phyloP scores from a whole-genome alignment of 2,797 vertebrate genomes.

The Petrocephalus schoutedeni region DNA sequence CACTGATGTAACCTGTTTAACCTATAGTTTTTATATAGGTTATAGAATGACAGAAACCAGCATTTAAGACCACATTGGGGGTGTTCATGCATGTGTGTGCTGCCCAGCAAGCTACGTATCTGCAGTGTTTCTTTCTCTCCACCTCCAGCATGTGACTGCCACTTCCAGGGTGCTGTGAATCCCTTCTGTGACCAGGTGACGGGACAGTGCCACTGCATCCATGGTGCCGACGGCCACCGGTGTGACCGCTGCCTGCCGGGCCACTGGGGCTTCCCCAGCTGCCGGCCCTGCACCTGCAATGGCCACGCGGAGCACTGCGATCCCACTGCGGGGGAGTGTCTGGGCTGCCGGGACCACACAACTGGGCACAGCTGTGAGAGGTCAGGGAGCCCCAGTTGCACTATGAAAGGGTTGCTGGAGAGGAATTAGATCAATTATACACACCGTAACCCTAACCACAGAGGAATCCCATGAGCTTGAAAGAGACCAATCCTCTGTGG shows the following conservation, averaged over 20 bases:
- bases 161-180: conserved; percentile 72
- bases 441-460: not conserved
- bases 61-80: not conserved
- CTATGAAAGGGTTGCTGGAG: not conserved
- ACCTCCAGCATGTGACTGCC: conserved; percentile 75
- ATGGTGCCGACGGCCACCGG: conserved; percentile 71
- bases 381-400: conserved; percentile 45
- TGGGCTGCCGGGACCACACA: conserved; percentile 76
- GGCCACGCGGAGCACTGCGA: conserved; percentile 79
- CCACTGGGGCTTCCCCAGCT: conserved; percentile 91
- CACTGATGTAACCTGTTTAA: not conserved
- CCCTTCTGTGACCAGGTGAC: conserved; percentile 73
- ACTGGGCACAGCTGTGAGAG: conserved; percentile 81
- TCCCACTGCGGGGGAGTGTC: conserved; percentile 70
- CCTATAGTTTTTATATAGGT: not conserved
- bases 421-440: not conserved
- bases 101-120: not conserved
- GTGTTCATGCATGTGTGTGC: not conserved
- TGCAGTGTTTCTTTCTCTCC: not conserved
- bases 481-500: not conserved
- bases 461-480: not conserved
- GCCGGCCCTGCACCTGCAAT: conserved; percentile 83
- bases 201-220: conserved; percentile 82
- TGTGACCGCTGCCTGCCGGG: conserved; percentile 83
- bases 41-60: not conserved